Evolutionary conservation across 2,113 vertebrate genomes (phyloP).

Genomic region (Prunella himalayana): DNA sequence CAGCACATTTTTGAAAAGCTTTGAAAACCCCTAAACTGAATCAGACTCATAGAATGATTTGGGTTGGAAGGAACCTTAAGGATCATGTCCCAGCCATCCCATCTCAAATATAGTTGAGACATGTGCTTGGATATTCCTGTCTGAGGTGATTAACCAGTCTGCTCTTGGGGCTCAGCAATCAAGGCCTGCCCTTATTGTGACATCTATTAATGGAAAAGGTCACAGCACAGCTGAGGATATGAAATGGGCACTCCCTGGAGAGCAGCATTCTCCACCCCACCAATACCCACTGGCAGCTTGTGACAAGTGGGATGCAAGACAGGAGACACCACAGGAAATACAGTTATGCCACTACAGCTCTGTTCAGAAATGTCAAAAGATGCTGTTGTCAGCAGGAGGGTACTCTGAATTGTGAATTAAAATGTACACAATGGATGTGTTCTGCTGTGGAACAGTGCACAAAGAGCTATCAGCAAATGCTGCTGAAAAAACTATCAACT

Average conservation of each 20-base stretch:
- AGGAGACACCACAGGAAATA: not conserved
- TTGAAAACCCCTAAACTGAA: not conserved
- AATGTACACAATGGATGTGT: not conserved
- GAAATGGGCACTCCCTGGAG: not conserved
- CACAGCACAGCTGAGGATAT: conserved; percentile 30
- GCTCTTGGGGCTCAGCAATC: not conserved
- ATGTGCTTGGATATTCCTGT: not conserved
- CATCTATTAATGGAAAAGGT: conserved; percentile 52
- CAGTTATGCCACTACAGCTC: not conserved
- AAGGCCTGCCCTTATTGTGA: not conserved
- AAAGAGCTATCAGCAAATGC: not conserved
- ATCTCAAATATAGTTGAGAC: not conserved
- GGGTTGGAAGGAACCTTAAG: not conserved
- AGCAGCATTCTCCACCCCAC: not conserved
- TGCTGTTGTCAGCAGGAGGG: conserved; percentile 36
- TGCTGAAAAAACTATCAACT: not conserved
- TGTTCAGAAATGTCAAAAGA: conserved; percentile 38
- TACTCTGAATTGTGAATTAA: not conserved
- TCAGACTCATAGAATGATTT: not conserved
- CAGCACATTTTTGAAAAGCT: not conserved
- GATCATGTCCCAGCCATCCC: not conserved
- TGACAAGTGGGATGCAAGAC: not conserved
- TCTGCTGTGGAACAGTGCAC: not conserved
- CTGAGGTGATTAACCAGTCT: not conserved
- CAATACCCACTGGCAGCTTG: not conserved